phyloP scores from a whole-genome alignment of 2,797 vertebrate species.

The Siniperca obscura region DNA sequence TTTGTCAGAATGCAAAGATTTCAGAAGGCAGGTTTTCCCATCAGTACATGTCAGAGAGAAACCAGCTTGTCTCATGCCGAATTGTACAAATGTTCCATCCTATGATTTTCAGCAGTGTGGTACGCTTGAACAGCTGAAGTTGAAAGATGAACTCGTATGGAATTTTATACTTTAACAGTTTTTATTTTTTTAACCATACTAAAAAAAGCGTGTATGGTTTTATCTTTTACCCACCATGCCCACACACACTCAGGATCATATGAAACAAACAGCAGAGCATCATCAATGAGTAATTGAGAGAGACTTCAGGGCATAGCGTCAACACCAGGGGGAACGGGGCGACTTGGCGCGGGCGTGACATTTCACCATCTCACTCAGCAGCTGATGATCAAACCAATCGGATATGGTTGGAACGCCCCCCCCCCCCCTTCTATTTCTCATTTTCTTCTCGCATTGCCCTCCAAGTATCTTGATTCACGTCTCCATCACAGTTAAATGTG shows the following conservation, averaged over 20 bases:
- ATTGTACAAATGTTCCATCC: conserved; percentile 26
- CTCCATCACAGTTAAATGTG: conserved; percentile 57
- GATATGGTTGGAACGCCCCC: conserved; percentile 62
- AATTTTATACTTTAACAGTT: neutral
- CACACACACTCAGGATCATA: conserved; percentile 42
- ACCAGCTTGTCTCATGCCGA: conserved; percentile 30
- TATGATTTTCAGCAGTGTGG: conserved; percentile 30
- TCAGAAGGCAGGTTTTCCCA: conserved; percentile 60
- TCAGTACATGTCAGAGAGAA: conserved; percentile 52
- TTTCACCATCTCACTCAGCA: conserved; percentile 73
- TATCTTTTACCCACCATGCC: neutral
- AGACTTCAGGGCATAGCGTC: conserved; percentile 67
- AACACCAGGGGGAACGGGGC: conserved; percentile 54
- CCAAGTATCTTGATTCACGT: conserved; percentile 53
- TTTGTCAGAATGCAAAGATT: conserved; percentile 58
- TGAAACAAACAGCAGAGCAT: conserved; percentile 68
- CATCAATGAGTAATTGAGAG: conserved; percentile 75
- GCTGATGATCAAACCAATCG: conserved; percentile 81
- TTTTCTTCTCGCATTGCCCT: conserved; percentile 53
- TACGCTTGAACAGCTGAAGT: neutral
- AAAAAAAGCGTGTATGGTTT: neutral
- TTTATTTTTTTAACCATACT: neutral
- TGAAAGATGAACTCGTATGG: neutral
- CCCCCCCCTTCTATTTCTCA: conserved; percentile 14
- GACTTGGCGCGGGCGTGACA: conserved; percentile 62